phyloP scores from a whole-genome alignment of 2,113 vertebrate species.

The Centropristis striata region DNA sequence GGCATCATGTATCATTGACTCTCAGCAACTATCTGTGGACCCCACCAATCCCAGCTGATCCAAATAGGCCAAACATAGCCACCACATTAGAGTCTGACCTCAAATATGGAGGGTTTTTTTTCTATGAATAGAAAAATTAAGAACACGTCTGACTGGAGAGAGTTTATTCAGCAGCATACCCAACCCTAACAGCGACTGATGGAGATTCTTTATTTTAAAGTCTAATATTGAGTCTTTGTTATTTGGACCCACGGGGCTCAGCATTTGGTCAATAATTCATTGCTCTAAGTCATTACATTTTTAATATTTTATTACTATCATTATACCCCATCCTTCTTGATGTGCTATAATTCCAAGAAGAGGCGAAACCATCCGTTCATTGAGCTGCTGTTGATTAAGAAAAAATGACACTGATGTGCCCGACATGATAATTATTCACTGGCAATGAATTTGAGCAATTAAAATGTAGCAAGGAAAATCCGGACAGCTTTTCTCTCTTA shows the following conservation, averaged over 20 bases:
- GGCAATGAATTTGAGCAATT: slow-evolving; percentile 51
- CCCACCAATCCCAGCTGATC: slow-evolving; percentile 75
- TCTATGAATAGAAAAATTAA: slow-evolving; percentile 47
- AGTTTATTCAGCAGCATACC: slow-evolving; percentile 12
- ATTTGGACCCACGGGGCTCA: slow-evolving; percentile 38
- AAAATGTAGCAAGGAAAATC: slow-evolving; percentile 38
- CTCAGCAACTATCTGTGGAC: slow-evolving; percentile 70
- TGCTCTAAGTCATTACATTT: slow-evolving; percentile 44
- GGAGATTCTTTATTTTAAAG: neutral
- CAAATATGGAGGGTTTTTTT: slow-evolving; percentile 41
- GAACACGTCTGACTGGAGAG: neutral
- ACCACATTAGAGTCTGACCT: slow-evolving; percentile 63
- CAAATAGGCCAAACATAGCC: slow-evolving; percentile 68
- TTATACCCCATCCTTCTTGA: slow-evolving; percentile 41
- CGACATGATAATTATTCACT: slow-evolving; percentile 55
- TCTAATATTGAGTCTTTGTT: slow-evolving; percentile 53
- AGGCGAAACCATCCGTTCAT: slow-evolving; percentile 5
- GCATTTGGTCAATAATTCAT: slow-evolving; percentile 61
- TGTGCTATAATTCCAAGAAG: slow-evolving; percentile 17
- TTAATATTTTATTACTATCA: slow-evolving; percentile 52
- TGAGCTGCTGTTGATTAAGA: slow-evolving; percentile 44
- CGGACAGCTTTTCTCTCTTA: slow-evolving; percentile 37
- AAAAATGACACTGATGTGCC: slow-evolving; percentile 27
- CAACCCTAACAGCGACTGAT: neutral
- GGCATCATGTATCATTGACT: slow-evolving; percentile 82